Evolutionary conservation across 1,140 invertebrate genomes (phyloP), one percentile per base, ranked within the genome.

Genomic region (Drosophila lini): DNA sequence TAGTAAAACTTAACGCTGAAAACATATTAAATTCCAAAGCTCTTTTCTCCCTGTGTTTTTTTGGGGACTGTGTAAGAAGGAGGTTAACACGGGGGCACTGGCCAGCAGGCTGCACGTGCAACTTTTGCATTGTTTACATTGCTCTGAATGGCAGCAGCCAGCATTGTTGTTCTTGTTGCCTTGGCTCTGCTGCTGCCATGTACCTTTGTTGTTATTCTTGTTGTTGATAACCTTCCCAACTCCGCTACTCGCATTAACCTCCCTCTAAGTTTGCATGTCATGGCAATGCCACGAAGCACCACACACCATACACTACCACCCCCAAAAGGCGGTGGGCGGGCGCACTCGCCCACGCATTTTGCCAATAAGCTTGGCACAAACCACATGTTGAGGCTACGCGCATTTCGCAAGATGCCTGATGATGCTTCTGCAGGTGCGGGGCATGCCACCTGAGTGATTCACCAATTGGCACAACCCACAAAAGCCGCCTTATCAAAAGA

Each of bases 51-150:
- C 56, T 36, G 64, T 73, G 69, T 11, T 53, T 40, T 36, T 47
- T 47, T 25, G 9, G 16, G 36, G 11, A 41, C 38, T n/a, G 28
- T 31, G 53, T 32, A 40, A 41, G 34, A n/a, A 10, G 50, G 50
- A 15, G 47, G 48, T 34, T 42, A 13, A 7, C 32, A 36, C 15
- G 47, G 40, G 65, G 47, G 47, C 45, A 71, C 45, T 58, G 70
- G 45, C 50, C 55, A 63, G 67, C 60, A 42, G 45, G 57, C 47
- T 88, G 80, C 83, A 88, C 83, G 83, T 88, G 84, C 76, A 88
- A 88, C 68, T 83, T 88, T 68, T 83, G 80, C 80, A 88, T 89
- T 88, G 83, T 88, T 88, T 88, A 88, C 83, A 89, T 67, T 83
- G 80, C 69, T 38, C 34, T 65, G 59, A 76, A 65, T 53, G 57